These are phyloP conservation scores for Bufotes viridis DNA, from an alignment of 2,797 vertebrate genomes.

Conservation along the genomic window DNA sequence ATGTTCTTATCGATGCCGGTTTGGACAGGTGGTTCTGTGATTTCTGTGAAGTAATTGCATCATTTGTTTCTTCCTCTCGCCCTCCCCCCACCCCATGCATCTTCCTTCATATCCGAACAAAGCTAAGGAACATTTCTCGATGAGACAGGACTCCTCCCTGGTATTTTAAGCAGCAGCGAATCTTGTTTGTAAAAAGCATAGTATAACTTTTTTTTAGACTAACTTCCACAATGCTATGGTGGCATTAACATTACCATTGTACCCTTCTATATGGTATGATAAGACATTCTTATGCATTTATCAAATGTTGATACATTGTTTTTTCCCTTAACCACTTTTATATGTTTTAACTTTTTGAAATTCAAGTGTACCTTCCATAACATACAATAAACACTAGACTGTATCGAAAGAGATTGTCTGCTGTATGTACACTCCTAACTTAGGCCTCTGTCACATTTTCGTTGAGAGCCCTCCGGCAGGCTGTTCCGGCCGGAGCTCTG, in stretches of 20 bases:
- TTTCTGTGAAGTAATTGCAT: constrained; percentile 80
- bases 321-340: constrained; percentile 86
- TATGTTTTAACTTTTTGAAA: constrained; percentile 91
- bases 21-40: constrained; percentile 75
- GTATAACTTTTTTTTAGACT: constrained; percentile 83
- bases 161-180: constrained; percentile 78
- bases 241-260: constrained; percentile 84
- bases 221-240: constrained; percentile 79
- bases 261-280: constrained; percentile 81
- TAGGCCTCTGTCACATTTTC: no score
- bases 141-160: constrained; percentile 70
- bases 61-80: constrained; percentile 74
- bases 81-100: constrained; percentile 67
- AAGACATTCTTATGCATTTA: constrained; percentile 84
- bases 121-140: constrained; percentile 71
- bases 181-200: constrained; percentile 89
- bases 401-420: constrained; percentile 68
- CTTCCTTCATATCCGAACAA: constrained; percentile 74
- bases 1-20: constrained; percentile 76
- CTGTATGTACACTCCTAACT: constrained; percentile 12
- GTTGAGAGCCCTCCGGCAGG: no score
- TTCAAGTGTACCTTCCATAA: constrained; percentile 90
- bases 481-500: no score
- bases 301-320: constrained; percentile 86
- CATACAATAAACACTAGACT: constrained; percentile 91